phyloP scores from a whole-genome alignment of 1,140 invertebrate species.

The Zophobas atratus region DNA sequence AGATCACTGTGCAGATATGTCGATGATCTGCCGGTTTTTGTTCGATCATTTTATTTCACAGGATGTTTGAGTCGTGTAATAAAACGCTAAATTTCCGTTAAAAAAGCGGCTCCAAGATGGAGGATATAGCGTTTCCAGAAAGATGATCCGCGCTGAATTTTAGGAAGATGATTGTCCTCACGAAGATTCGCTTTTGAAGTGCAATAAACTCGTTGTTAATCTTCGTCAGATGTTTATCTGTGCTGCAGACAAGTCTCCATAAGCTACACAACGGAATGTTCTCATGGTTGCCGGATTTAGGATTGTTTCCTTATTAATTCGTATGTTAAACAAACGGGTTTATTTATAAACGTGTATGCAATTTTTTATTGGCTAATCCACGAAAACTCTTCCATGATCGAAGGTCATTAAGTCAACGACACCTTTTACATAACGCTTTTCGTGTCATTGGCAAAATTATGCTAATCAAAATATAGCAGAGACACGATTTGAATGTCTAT shows the following conservation, averaged over 20 bases:
- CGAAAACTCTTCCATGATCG: slow-evolving; percentile 30
- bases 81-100: no score
- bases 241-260: slow-evolving; percentile 15
- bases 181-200: not conserved
- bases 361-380: slow-evolving; percentile 22
- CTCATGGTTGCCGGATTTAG: slow-evolving; percentile 11
- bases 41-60: no score
- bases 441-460: slow-evolving; percentile 47
- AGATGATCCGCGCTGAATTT: no score
- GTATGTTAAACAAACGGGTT: slow-evolving; percentile 9
- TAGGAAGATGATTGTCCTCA: no score
- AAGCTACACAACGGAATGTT: slow-evolving; percentile 2
- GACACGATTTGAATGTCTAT: slow-evolving; percentile 44
- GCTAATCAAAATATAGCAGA: slow-evolving; percentile 35
- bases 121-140: no score
- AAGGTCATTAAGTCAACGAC: slow-evolving; percentile 45
- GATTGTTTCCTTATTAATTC: slow-evolving; percentile 11
- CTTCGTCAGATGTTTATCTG: slow-evolving; percentile 23
- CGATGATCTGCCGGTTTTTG: no score
- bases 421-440: slow-evolving; percentile 46
- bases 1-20: no score
- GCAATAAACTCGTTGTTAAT: slow-evolving; percentile 16
- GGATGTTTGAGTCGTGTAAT: no score
- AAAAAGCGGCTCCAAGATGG: no score
- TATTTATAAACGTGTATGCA: slow-evolving; percentile 31